Percentiles rank a stretch among this genome's conserved stretches.
phyloP scores from a whole-genome alignment of 1,140 invertebrate species.

The Atopsyche davidsoni region DNA sequence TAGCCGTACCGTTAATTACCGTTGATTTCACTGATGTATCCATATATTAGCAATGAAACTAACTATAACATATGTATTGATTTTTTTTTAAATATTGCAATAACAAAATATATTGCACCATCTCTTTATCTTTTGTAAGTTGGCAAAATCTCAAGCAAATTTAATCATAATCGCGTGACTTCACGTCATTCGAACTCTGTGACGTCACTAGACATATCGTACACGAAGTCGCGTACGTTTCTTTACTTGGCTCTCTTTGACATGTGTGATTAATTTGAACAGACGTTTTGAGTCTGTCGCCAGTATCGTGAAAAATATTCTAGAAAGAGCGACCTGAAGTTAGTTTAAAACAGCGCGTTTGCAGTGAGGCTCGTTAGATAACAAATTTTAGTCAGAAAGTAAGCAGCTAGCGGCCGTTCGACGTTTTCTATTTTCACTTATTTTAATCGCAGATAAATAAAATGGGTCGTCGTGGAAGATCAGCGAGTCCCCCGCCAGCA shows the following conservation, averaged over 20 bases:
- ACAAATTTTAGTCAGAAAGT: constrained; percentile 7
- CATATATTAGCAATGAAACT: no score
- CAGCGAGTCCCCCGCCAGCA: constrained; percentile 60
- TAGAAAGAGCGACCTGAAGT: constrained; percentile 18
- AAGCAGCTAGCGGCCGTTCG: background rate
- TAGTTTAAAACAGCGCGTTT: constrained; percentile 5
- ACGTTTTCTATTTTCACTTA: constrained; percentile 2
- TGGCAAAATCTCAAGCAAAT: constrained; percentile 13
- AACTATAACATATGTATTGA: no score
- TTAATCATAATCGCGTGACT: constrained; percentile 2
- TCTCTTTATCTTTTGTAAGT: background rate
- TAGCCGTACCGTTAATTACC: no score
- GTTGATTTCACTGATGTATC: no score
- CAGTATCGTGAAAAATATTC: no score
- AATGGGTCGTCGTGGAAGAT: constrained; percentile 72
- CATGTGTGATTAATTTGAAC: no score
- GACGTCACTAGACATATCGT: constrained; percentile 2
- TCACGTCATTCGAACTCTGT: constrained; percentile 3
- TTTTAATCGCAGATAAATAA: constrained; percentile 30
- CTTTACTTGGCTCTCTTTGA: no score
- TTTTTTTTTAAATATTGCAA: background rate
- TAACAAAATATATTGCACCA: background rate
- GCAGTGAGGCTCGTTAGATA: constrained; percentile 13
- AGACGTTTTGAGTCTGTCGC: no score
- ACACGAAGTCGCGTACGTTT: background rate